Evolutionary conservation across 2,113 vertebrate species (phyloP), one percentile per base, ranked within the genome.

Genomic region (Dipodomys ordii): DNA sequence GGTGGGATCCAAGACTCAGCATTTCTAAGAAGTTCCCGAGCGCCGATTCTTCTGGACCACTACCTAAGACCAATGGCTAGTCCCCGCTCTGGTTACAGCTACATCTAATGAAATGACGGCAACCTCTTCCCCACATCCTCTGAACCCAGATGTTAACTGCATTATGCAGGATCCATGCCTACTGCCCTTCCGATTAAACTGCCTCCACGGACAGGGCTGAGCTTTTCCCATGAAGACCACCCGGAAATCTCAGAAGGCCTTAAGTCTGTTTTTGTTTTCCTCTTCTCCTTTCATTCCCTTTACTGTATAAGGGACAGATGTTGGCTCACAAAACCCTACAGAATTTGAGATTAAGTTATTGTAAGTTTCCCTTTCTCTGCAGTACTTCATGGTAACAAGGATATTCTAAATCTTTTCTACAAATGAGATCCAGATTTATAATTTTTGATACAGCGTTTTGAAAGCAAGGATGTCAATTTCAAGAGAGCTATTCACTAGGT

Each of bases 211-310:
- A 96, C 88, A 86, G 46, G 19, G 74, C 46, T 93, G 90, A 92
- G 79, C 72, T 60, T 93, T 96, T 97, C 96, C 96, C 94, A 96
- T 95, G 96, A 96, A 97, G 97, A 97, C 97, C 96, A 97, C 95
- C 95, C 90, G 91, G 96, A 94, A 95, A 95, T 35, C 83, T 95
- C 77, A 86, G 76, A 92, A 93, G 53, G 35, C 81, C 76, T 92
- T 83, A 88, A 69, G 46, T 83, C 20, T 78, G 5, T 12, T 49
- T 49, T 49, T 49, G 12, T 49, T 49, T 49, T 57, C 15, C 53
- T 82, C 23, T 79, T 88, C 78, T 22, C 30, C 7, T 82, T 76
- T 27, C 86, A 95, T 73, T 95, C 44, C 65, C 25, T 46, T 19
- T 86, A 16, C 64, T 87, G 90, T 88, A 64, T 25, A 94, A 93